Conservation (phyloP, 2,797 vertebrate species). For the Scolopax rusticola region DNA sequence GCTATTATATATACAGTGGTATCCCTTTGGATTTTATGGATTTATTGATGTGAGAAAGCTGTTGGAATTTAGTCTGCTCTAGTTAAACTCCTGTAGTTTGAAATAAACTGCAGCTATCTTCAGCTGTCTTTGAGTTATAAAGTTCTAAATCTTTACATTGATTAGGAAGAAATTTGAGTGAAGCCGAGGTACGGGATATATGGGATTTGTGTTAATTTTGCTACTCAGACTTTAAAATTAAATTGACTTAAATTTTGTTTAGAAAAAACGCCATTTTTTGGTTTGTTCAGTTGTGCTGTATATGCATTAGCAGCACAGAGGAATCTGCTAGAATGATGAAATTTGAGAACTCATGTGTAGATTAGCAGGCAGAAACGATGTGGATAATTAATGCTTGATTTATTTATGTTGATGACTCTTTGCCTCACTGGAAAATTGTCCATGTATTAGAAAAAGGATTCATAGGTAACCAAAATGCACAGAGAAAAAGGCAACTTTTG, state of each 20-base stretch:
- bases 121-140: background rate
- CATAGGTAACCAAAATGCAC: background rate
- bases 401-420: background rate
- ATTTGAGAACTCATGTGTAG: background rate
- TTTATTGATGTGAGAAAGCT: constrained; percentile 8
- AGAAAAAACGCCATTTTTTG: background rate
- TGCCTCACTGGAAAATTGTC: background rate
- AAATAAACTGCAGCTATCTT: background rate
- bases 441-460: background rate
- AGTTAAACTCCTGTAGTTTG: background rate
- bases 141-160: background rate
- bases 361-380: background rate
- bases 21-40: background rate
- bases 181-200: background rate
- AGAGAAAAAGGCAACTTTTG: background rate
- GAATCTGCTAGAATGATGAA: background rate
- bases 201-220: background rate
- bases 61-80: background rate
- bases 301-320: background rate
- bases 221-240: background rate
- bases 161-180: background rate
- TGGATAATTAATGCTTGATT: constrained; percentile 22
- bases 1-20: background rate
- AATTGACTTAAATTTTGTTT: background rate
- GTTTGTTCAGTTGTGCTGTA: background rate